These are phyloP conservation scores for Gobius niger DNA, from an alignment of 2,113 vertebrate species.

Conservation along the genomic window DNA sequence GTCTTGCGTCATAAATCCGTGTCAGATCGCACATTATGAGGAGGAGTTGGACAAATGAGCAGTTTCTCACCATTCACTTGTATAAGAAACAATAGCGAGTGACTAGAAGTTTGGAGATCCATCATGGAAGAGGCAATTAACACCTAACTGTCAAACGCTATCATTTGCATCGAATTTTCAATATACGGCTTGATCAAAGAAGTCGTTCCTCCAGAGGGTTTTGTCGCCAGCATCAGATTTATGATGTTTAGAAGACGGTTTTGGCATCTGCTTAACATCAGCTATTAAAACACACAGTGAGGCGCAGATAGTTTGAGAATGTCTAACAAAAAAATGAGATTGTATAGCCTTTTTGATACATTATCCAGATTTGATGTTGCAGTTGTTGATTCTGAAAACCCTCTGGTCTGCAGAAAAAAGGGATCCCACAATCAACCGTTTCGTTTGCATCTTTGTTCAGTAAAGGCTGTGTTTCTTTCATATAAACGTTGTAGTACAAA, in stretches of 20 bases:
- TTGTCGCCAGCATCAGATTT: neutral
- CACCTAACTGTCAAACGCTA: neutral
- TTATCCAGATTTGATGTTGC: too few relatives aligned
- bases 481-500: too few relatives aligned
- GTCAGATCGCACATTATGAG: slow-evolving; percentile 11
- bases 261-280: neutral
- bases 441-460: neutral
- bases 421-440: neutral
- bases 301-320: too few relatives aligned
- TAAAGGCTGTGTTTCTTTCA: neutral
- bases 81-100: slow-evolving; percentile 12
- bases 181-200: neutral
- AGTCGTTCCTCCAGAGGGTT: neutral
- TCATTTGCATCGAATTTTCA: neutral
- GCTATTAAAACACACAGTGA: neutral
- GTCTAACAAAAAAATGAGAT: too few relatives aligned
- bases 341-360: too few relatives aligned
- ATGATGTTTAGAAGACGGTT: neutral
- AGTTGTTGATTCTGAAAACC: too few relatives aligned
- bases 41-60: slow-evolving; percentile 25
- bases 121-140: slow-evolving; percentile 12
- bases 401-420: too few relatives aligned
- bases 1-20: slow-evolving; percentile 47
- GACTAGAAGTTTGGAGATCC: slow-evolving; percentile 7
- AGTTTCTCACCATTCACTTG: neutral